Evolutionary conservation across 2,888 invertebrate genomes (phyloP), one percentile per base, ranked within the genome.

Genomic region (Sisyra terminalis): DNA sequence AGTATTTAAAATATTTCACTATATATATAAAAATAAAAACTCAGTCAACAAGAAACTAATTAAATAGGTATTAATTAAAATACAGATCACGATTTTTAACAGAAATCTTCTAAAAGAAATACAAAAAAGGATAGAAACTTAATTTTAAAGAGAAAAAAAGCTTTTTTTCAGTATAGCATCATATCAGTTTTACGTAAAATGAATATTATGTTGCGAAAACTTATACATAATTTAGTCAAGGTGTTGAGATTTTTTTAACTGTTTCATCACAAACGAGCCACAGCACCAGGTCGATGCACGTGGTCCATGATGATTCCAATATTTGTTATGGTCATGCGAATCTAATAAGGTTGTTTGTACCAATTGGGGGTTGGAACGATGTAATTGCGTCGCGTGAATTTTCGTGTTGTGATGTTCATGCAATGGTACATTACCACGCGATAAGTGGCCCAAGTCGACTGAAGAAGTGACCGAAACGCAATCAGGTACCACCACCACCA

Each of bases 201-300:
- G n/a, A n/a, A n/a, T n/a, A n/a, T n/a, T n/a, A n/a, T n/a, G n/a
- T n/a, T n/a, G n/a, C n/a, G 7, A 24, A 24, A 24, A 24, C 24
- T 14, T 14, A 34, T n/a, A n/a, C 16, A 40, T 56, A 51, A 61
- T 62, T 65, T 67, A 78, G 64, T 78, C 78, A 64, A 76, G 71
- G 58, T 78, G 77, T 58, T 82, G 79, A 43, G 80, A 77, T 63
- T 79, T 79, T 53, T 75, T 74, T 65, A 82, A 73, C 52, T 82
- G 80, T 61, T 78, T 77, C 59, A 72, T 65, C 49, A 82, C 80
- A 64, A 82, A 79, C 51, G 77, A 74, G 58, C 81, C 82, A 61
- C 83, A 82, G 62, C 83, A 83, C 82, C 82, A 82, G 18, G 76
- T 75, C 49, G 75, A 73, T 46, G 76, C 74, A 51, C 75, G 69